These are phyloP conservation scores for Myiozetetes cayanensis DNA, from an alignment of 2,113 vertebrate genomes.

Conservation along the genomic window DNA sequence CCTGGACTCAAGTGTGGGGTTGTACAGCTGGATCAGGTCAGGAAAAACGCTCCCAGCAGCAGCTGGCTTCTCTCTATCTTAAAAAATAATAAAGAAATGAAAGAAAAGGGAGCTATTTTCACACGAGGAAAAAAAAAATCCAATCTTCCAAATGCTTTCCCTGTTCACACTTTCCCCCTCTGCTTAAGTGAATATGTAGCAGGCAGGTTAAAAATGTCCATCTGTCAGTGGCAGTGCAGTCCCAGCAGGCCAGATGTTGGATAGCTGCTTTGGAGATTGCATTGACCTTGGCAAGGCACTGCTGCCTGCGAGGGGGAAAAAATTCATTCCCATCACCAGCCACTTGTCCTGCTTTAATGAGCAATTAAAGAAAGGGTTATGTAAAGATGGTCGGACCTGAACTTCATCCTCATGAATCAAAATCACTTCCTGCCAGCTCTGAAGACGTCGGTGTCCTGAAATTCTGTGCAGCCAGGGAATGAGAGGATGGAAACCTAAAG, in stretches of 20 bases:
- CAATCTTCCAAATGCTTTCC: not conserved
- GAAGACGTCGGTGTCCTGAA: not conserved
- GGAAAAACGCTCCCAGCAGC: not conserved
- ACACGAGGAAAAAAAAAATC: not conserved
- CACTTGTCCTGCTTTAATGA: conserved; percentile 12
- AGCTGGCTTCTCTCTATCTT: not conserved
- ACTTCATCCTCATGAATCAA: not conserved
- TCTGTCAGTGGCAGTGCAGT: not conserved
- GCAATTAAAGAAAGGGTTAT: conserved; percentile 51
- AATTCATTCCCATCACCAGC: not conserved
- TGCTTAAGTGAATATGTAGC: not conserved
- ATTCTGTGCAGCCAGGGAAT: not conserved
- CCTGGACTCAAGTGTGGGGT: not conserved
- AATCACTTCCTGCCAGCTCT: not conserved
- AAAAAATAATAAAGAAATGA: not conserved
- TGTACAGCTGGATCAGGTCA: not conserved
- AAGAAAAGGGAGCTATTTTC: not conserved
- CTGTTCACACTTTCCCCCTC: not conserved
- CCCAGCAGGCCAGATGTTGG: not conserved
- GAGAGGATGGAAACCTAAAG: not conserved
- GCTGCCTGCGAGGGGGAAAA: not conserved
- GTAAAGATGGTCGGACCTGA: conserved; percentile 20
- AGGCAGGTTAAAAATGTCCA: not conserved
- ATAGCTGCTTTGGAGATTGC: not conserved
- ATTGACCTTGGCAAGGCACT: conserved; percentile 5